These are phyloP conservation scores for Solenodon paradoxus DNA, from an alignment of 2,113 vertebrate species.

Conservation along the genomic window DNA sequence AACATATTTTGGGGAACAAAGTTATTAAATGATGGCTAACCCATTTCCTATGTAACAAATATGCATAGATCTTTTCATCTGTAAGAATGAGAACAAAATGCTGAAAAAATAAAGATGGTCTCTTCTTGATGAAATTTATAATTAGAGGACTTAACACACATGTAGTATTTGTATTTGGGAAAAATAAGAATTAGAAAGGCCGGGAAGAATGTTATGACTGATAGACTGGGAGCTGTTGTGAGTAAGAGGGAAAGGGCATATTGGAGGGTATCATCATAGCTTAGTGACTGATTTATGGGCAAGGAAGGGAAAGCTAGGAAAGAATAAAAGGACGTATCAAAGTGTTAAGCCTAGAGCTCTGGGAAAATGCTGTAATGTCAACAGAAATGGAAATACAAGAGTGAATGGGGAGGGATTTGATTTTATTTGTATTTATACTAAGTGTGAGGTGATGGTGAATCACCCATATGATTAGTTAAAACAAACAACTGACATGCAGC, in stretches of 20 bases:
- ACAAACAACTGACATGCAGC: neutral
- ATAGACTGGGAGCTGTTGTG: neutral
- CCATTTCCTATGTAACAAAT: neutral
- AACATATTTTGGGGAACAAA: neutral
- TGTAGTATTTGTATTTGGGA: neutral
- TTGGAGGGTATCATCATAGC: neutral
- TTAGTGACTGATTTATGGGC: neutral
- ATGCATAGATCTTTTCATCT: neutral
- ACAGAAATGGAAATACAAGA: neutral
- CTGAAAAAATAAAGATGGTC: neutral
- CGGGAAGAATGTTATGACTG: neutral
- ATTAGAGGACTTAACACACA: neutral
- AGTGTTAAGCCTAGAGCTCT: neutral
- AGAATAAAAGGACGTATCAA: neutral
- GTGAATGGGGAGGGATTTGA: neutral
- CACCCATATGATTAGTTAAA: neutral
- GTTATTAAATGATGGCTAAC: neutral
- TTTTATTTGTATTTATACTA: neutral
- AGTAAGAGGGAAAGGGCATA: neutral
- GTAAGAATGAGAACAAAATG: neutral
- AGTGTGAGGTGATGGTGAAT: neutral
- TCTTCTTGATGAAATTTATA: neutral
- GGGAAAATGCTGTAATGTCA: neutral
- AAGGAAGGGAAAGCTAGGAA: neutral
- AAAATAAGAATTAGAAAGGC: neutral